Conservation (phyloP, 2,113 vertebrate genomes). For the Mobula birostris region DNA sequence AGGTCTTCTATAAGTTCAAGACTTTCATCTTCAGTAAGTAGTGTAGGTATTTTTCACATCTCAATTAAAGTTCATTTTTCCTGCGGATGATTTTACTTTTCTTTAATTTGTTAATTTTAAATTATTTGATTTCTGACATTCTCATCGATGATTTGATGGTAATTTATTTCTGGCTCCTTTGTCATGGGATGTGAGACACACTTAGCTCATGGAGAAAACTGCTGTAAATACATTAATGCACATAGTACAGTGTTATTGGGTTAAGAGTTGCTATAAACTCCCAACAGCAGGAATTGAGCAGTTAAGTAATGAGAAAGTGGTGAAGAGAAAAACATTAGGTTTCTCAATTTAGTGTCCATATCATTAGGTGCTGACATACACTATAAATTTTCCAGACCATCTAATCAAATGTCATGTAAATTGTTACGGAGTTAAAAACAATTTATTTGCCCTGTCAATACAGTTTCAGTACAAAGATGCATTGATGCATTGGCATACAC, state of each 20-base stretch:
- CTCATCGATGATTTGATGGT: too few relatives aligned
- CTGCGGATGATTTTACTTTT: too few relatives aligned
- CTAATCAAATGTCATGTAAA: background rate
- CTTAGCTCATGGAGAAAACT: background rate
- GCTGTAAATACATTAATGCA: background rate
- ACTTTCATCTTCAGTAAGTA: too few relatives aligned
- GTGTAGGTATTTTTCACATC: too few relatives aligned
- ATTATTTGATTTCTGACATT: too few relatives aligned
- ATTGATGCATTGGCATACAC: background rate
- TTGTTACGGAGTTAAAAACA: background rate
- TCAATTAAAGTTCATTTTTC: too few relatives aligned
- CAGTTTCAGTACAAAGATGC: too few relatives aligned
- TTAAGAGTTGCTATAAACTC: background rate
- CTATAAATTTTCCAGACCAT: background rate
- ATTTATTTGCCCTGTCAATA: background rate
- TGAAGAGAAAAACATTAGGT: background rate
- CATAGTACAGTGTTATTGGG: background rate
- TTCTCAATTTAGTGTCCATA: background rate
- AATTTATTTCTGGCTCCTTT: background rate
- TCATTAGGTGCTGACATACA: background rate
- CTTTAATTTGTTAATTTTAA: too few relatives aligned
- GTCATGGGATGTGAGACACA: background rate
- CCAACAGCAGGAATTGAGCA: background rate
- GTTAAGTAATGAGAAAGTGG: background rate
- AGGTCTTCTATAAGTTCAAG: too few relatives aligned